Evolutionary conservation across 2,797 vertebrate species (phyloP).

Genomic region (Apodemus agrarius): DNA sequence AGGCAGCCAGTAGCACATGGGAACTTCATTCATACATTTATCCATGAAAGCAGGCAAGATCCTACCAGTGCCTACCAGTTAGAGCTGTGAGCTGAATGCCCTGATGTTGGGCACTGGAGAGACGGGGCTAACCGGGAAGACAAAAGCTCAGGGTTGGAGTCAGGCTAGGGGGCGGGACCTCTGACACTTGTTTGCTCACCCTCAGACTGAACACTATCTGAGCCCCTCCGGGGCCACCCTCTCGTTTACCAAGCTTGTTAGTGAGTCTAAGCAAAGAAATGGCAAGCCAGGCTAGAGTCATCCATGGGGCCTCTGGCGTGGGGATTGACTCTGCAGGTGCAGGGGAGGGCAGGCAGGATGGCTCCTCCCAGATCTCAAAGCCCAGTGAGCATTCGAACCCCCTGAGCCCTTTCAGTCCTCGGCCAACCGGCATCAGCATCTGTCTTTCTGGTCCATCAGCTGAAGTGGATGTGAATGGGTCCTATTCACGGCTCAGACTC

Average conservation of each 20-base stretch:
- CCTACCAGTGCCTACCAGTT: neutral
- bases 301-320: accelerated
- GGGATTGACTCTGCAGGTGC: neutral
- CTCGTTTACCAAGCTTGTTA: neutral
- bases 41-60: neutral
- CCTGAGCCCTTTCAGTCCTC: neutral
- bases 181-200: neutral
- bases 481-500: neutral
- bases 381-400: neutral
- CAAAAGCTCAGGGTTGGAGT: neutral
- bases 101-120: accelerated
- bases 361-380: neutral
- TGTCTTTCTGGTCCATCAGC: neutral
- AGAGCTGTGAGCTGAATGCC: neutral
- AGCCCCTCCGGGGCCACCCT: neutral
- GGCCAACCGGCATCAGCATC: no score
- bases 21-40: neutral
- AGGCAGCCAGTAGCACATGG: neutral
- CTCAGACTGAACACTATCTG: neutral
- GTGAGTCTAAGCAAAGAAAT: neutral
- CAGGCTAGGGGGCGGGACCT: neutral
- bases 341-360: neutral
- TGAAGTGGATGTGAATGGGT: neutral
- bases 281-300: neutral
- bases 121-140: neutral